phyloP scores from a whole-genome alignment of 2,888 invertebrate genomes.

The Macaria liturata region DNA sequence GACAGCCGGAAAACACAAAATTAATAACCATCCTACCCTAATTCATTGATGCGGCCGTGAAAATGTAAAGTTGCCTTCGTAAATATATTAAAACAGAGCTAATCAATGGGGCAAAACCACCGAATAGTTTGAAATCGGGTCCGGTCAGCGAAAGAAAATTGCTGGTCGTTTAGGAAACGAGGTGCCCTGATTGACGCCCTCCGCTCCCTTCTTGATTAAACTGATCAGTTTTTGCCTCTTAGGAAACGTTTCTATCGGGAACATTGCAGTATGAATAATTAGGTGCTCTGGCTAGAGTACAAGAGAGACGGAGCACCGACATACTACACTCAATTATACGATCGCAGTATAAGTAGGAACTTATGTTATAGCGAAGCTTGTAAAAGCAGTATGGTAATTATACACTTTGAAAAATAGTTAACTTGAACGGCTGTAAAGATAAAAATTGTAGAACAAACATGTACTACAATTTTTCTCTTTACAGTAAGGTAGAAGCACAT shows the following conservation, averaged over 20 bases:
- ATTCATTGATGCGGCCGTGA: slow-evolving; percentile 7
- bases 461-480: too few relatives aligned
- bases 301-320: too few relatives aligned
- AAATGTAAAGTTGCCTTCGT: slow-evolving; percentile 11
- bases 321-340: too few relatives aligned
- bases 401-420: too few relatives aligned
- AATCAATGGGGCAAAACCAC: slow-evolving; percentile 46
- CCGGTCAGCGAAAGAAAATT: slow-evolving; percentile 77
- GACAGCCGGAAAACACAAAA: too few relatives aligned
- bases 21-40: background rate
- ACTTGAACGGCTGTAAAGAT: too few relatives aligned
- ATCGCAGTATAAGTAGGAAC: too few relatives aligned
- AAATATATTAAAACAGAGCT: slow-evolving; percentile 28
- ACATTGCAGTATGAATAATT: slow-evolving; percentile 13
- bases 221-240: slow-evolving; percentile 75
- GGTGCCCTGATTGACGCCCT: slow-evolving; percentile 70
- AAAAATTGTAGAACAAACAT: too few relatives aligned
- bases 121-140: slow-evolving; percentile 61
- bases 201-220: slow-evolving; percentile 68
- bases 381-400: too few relatives aligned
- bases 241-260: slow-evolving; percentile 36
- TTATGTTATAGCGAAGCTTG: too few relatives aligned
- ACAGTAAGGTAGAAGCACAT: too few relatives aligned
- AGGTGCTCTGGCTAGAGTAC: background rate
- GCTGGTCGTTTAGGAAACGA: slow-evolving; percentile 76